Percentiles rank a stretch among this genome's conserved stretches.
Conservation (phyloP, 2,113 vertebrate genomes). For the Hystrix brachyura region DNA sequence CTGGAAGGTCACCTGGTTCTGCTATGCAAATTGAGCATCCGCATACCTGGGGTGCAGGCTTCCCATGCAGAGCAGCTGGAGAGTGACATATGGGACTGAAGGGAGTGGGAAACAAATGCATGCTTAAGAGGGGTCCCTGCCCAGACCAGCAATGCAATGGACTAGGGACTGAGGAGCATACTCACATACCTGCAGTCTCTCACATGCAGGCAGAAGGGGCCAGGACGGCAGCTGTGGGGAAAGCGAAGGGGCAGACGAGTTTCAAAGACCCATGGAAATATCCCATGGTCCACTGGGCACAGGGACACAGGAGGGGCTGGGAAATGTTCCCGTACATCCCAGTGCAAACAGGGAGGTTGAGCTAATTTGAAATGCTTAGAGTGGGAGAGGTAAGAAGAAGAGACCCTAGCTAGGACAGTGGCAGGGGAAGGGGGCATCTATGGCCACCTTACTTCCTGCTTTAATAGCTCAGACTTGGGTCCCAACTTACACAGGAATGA, state of each 20-base stretch:
- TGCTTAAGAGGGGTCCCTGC: not conserved
- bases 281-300: not conserved
- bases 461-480: not conserved
- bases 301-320: no score
- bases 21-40: not conserved
- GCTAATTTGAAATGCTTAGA: not conserved
- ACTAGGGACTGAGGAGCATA: not conserved
- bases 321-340: not conserved
- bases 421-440: no score
- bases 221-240: not conserved
- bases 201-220: no score
- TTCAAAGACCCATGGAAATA: not conserved
- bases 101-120: no score
- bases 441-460: not conserved
- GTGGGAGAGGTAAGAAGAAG: not conserved
- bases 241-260: not conserved
- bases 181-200: rapidly evolving
- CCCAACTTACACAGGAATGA: not conserved
- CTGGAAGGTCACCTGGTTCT: not conserved
- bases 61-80: not conserved
- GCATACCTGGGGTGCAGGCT: not conserved
- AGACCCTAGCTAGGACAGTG: not conserved
- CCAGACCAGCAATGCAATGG: rapidly evolving
- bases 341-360: not conserved
- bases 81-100: not conserved